Base-by-base conservation (phyloP, 2,888 invertebrate genomes). In the Cyclophora albipunctata region DNA sequence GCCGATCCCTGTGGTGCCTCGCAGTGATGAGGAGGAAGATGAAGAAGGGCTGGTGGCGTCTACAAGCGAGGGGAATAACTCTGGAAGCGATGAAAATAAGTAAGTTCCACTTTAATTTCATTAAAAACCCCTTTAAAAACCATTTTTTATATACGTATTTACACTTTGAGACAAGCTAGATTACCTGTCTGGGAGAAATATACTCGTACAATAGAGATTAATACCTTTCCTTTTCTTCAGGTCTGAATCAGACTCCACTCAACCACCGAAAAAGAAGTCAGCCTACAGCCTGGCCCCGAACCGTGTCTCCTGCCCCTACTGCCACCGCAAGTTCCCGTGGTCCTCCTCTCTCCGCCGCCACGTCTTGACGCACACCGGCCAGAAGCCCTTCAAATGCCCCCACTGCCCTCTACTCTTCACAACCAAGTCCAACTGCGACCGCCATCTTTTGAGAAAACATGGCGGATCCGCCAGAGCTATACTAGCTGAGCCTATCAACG, bases 381-480 rank as follows among this genome's bases (percentile, higher is more conserved):
- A 98, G 74, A 98, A 98, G 73, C 98, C 98, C 0, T 98, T 95
- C 88, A 96, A 97, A 73, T 98, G 98, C 78, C 94, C 95, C 0
- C 94, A 96, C 69, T 98, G 98, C 74, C 95, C 96, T 0, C 90
- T 98, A 5, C 92, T 97, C 1, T 98, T 98, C 78, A 98, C 98
- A 40, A 98, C 98, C 1, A 98, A 98, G 77, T 98, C 98, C 5
- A 98, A 98, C 82, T 96, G 98, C 77, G 98, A 98, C 73, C 94
- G 98, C 6, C 98, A 98, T 77, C 84, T 98, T 53, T 83, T 96
- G 48, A 90, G 98, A 41, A 98, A 98, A 71, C 98, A 98, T 72
- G 88, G 89, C 43, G 78, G 89, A 52, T 78, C 90, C 50, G 81
- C 90, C 41, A 63, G 84, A 69, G 70, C 91, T 61, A 77, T 89